Conservation (phyloP, 2,888 invertebrate genomes). For the Meandrusa payeni region DNA sequence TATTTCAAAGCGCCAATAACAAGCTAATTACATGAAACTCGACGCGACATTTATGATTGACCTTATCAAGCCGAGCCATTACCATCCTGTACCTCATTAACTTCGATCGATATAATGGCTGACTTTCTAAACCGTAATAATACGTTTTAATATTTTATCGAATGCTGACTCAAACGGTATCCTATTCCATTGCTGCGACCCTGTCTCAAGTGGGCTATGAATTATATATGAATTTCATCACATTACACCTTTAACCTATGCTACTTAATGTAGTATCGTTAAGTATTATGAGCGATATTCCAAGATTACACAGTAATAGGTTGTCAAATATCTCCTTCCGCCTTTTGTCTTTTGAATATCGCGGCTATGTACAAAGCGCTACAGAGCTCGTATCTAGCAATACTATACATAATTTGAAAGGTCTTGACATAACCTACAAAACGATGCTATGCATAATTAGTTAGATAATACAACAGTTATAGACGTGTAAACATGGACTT, state of each 20-base stretch:
- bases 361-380: too few relatives aligned
- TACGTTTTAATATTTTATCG: constrained; percentile 32
- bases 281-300: too few relatives aligned
- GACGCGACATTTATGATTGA: constrained; percentile 45
- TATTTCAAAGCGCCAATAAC: constrained; percentile 3
- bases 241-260: constrained; percentile 19
- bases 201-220: constrained; percentile 15
- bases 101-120: constrained; percentile 38
- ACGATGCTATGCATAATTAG: too few relatives aligned
- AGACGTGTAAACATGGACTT: too few relatives aligned
- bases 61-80: constrained; percentile 38
- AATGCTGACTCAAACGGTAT: constrained; percentile 6
- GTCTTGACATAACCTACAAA: too few relatives aligned
- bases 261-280: constrained; percentile 13
- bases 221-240: constrained; percentile 19
- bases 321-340: too few relatives aligned
- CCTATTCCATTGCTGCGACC: constrained; percentile 14
- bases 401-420: too few relatives aligned
- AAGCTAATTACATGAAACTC: constrained; percentile 36
- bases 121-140: constrained; percentile 39
- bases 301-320: too few relatives aligned
- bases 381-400: too few relatives aligned
- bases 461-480: too few relatives aligned
- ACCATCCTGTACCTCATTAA: constrained; percentile 34
- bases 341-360: too few relatives aligned